phyloP scores from a whole-genome alignment of 2,888 invertebrate species.

The Volucella inflata region DNA sequence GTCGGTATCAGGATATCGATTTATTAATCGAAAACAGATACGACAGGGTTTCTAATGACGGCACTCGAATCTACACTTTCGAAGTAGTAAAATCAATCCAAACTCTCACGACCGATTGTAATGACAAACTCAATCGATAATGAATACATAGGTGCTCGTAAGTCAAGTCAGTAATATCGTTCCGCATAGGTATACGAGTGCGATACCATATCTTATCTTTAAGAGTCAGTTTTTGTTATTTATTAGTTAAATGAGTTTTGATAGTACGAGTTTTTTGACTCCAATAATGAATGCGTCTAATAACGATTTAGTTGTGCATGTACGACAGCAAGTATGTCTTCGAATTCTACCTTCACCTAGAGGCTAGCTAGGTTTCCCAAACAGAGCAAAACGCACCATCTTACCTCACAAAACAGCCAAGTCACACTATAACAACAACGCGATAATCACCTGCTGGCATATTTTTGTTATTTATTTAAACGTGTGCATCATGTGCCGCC shows the following conservation, averaged over 20 bases:
- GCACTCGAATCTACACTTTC: neutral
- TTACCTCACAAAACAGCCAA: neutral
- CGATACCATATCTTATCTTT: conserved; percentile 31
- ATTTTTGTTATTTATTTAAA: no score
- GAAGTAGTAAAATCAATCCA: neutral
- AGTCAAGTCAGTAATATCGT: neutral
- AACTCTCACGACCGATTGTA: conserved; percentile 12
- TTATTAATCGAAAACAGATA: neutral
- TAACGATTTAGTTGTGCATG: conserved; percentile 26
- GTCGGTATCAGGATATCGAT: neutral
- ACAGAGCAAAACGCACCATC: conserved; percentile 45
- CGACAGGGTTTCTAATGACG: conserved; percentile 15
- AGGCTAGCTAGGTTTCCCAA: neutral
- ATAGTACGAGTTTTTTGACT: neutral
- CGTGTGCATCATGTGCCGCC: conserved; percentile 48
- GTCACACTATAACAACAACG: neutral
- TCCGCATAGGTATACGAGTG: neutral
- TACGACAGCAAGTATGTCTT: neutral
- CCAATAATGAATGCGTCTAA: conserved; percentile 1
- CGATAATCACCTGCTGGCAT: conserved; percentile 28
- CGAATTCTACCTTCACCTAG: neutral
- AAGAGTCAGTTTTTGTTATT: neutral
- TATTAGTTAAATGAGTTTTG: neutral
- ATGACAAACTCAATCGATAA: conserved; percentile 26
- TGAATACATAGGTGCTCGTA: neutral